These are phyloP conservation scores for Meiosimyza decipiens DNA, from an alignment of 2,888 invertebrate species.

Conservation along the genomic window DNA sequence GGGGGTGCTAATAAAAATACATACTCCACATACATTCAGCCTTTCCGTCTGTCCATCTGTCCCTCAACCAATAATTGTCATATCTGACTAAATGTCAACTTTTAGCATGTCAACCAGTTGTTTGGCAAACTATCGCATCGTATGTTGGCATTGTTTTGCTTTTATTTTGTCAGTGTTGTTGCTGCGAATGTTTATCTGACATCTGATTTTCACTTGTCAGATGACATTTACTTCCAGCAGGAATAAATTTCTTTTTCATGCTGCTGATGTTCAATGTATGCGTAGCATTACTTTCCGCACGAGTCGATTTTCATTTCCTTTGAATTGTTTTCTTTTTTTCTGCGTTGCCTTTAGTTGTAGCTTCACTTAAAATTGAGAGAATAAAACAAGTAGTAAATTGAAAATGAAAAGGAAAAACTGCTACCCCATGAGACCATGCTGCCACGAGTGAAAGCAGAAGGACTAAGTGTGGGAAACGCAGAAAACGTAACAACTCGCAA, in stretches of 20 bases:
- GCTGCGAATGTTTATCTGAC: slow-evolving; percentile 37
- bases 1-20: no score
- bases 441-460: neutral
- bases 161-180: slow-evolving; percentile 9
- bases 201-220: slow-evolving; percentile 37
- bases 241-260: slow-evolving; percentile 12
- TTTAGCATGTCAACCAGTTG: slow-evolving; percentile 36
- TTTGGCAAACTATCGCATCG: slow-evolving; percentile 1
- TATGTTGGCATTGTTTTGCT: no score
- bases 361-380: slow-evolving; percentile 36
- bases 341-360: slow-evolving; percentile 5
- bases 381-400: slow-evolving; percentile 34
- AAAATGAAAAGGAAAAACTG: slow-evolving; percentile 7
- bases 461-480: neutral
- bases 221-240: slow-evolving; percentile 18
- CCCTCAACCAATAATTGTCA: slow-evolving; percentile 37
- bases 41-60: neutral
- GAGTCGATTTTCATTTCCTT: slow-evolving; percentile 28
- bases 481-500: neutral
- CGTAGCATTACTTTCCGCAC: slow-evolving; percentile 29
- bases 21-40: no score
- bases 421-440: slow-evolving; percentile 36
- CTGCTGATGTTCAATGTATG: neutral
- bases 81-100: slow-evolving; percentile 32
- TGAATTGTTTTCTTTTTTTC: slow-evolving; percentile 12